Evolutionary conservation across 2,797 vertebrate genomes (phyloP), one percentile per base, ranked within the genome.

Genomic region (Ceryle rudis): DNA sequence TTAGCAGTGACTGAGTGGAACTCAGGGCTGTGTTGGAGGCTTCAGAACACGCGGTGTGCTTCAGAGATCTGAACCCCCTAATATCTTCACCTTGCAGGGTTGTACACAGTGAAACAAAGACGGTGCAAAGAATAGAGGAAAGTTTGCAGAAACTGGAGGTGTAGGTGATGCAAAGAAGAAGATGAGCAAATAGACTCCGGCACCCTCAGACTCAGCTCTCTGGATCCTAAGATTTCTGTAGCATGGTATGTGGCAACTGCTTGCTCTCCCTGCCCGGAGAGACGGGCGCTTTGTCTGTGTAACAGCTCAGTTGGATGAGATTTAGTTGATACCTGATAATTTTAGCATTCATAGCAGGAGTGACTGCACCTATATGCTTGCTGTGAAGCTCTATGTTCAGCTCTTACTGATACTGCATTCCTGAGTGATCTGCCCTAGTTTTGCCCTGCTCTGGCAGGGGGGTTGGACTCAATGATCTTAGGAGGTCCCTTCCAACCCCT

Each of bases 141-240:
- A 98, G 98, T 96, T 96, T 98, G 92, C 98, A 99, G 98, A 99
- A 99, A 95, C 97, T 98, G 35, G 98, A 99, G 97, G 98, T 98
- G 75, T 98, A 98, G 94, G 98, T 98, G 78, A 98, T 3, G 22
- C 98, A 35, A 98, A 98, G 95, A 93, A 98, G 85, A 98, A 99
- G 91, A 98, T 79, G 98, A 99, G 95, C 98, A 99, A 96, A 98
- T 98, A 81, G 98, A 98, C 61, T 95, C 98, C 92, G 99, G 98
- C 90, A 99, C 98, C 52, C 99, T 98, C 82, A 98, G 98, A 90
- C 98, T 98, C 78, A 97, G 98, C 97, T 99, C 98, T 82, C 90
- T 98, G 97, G 98, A 98, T 95, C 98, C 99, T 7, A 96, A 98
- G 90, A 98, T 98, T 97, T 98, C 98, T 51, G 99, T 98, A n/a